Evolutionary conservation across 2,888 invertebrate species (phyloP).

Genomic region (Chalcosyrphus nemorum): DNA sequence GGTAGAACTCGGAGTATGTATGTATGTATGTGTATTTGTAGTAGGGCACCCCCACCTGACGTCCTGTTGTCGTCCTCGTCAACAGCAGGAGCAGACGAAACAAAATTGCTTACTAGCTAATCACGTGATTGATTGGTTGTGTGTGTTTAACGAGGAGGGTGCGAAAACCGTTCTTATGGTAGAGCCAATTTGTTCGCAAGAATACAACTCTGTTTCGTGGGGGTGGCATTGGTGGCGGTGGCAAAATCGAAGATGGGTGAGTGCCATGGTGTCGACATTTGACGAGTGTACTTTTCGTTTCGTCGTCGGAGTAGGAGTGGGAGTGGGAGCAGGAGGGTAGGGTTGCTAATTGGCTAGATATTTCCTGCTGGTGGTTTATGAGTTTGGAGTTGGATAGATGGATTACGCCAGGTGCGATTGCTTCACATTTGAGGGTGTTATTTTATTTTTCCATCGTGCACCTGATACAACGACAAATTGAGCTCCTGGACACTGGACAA

Average conservation of each 20-base stretch:
- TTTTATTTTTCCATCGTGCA: slow-evolving; percentile 46
- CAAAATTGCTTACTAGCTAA: slow-evolving; percentile 73
- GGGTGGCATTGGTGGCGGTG: neutral
- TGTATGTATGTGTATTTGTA: slow-evolving; percentile 26
- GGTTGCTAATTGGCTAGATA: slow-evolving; percentile 65
- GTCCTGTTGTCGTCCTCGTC: slow-evolving; percentile 28
- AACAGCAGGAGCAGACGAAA: slow-evolving; percentile 55
- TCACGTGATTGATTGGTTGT: slow-evolving; percentile 73
- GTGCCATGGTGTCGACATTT: slow-evolving; percentile 64
- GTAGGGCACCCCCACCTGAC: slow-evolving; percentile 43
- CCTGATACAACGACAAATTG: slow-evolving; percentile 37
- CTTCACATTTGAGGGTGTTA: slow-evolving; percentile 5
- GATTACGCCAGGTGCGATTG: slow-evolving; percentile 53
- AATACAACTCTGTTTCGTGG: neutral
- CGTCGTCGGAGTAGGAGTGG: no score
- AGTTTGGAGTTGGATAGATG: slow-evolving; percentile 17
- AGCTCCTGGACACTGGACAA: slow-evolving; percentile 6
- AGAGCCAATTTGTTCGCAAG: slow-evolving; percentile 69
- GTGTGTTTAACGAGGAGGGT: slow-evolving; percentile 71
- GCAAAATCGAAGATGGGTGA: neutral
- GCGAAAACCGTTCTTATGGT: slow-evolving; percentile 63
- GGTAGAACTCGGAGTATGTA: neutral
- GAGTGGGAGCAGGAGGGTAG: no score
- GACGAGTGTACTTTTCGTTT: slow-evolving; percentile 58
- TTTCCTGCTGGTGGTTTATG: slow-evolving; percentile 34